A percentile compares a stretch with the other conserved stretches of the same genome.
These are phyloP conservation scores for Porites divaricata DNA, from an alignment of 92 coral and sea anemone species.

Conservation along the genomic window DNA sequence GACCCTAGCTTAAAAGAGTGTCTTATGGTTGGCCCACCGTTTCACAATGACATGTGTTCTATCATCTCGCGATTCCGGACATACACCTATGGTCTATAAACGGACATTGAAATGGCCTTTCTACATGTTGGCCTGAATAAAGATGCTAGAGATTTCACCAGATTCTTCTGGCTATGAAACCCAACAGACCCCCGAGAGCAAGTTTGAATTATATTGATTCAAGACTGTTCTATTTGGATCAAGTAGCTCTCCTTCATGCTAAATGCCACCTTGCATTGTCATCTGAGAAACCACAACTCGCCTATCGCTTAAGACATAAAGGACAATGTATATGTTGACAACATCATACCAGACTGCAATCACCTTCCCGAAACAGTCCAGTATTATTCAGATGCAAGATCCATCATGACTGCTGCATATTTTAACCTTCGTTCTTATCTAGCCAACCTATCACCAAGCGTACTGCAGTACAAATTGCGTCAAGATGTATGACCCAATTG, in stretches of 20 bases:
- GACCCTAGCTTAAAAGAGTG: conserved; percentile 55
- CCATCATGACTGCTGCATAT: conserved; percentile 51
- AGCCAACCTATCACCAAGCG: conserved; percentile 47
- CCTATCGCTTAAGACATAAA: conserved; percentile 55
- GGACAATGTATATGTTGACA: conserved; percentile 58
- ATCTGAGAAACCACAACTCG: conserved; percentile 35
- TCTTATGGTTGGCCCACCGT: conserved; percentile 52
- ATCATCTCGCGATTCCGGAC: conserved; percentile 47
- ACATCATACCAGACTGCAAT: conserved; percentile 15
- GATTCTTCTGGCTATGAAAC: conserved; percentile 43
- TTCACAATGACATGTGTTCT: conserved; percentile 34
- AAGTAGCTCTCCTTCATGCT: conserved; percentile 63
- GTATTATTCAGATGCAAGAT: too few relatives aligned
- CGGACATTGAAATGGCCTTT: conserved; percentile 65
- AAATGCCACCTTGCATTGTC: conserved; percentile 48
- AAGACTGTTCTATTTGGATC: conserved; percentile 61
- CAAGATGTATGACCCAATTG: conserved; percentile 49
- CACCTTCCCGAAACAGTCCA: too few relatives aligned
- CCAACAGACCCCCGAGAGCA: conserved; percentile 32
- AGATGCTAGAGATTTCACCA: conserved; percentile 42
- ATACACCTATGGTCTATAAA: conserved; percentile 38
- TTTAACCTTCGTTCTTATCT: conserved; percentile 59
- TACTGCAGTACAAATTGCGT: conserved; percentile 44
- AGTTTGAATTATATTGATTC: conserved; percentile 47
- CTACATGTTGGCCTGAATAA: conserved; percentile 36